Evolutionary conservation across 2,113 vertebrate genomes (phyloP).

Genomic region (Ciconia boyciana): DNA sequence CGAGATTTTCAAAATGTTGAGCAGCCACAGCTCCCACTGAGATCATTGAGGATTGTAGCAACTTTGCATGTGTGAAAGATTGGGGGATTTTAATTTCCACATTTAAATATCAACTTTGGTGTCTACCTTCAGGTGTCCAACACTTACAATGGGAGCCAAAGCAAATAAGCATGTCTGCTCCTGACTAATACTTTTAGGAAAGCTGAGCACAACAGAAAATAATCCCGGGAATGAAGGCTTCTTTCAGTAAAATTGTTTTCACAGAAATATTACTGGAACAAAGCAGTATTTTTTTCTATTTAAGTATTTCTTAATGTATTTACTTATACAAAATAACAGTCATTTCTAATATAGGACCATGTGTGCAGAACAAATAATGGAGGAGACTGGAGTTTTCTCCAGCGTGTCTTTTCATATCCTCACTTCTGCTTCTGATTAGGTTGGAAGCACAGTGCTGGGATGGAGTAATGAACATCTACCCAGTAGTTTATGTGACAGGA

Average conservation of each 20-base stretch:
- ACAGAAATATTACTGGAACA: neutral
- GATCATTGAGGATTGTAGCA: neutral
- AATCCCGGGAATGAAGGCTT: neutral
- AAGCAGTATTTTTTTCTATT: neutral
- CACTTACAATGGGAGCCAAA: neutral
- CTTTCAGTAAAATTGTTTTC: neutral
- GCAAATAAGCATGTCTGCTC: neutral
- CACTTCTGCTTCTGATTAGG: conserved; percentile 61
- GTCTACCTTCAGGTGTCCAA: neutral
- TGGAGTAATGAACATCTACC: conserved; percentile 24
- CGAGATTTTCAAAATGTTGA: neutral
- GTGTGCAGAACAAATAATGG: neutral
- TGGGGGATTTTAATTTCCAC: neutral
- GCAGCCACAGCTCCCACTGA: neutral
- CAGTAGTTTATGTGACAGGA: conserved; percentile 62
- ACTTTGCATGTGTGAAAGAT: neutral
- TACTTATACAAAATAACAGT: neutral
- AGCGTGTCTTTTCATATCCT: neutral
- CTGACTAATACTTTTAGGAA: neutral
- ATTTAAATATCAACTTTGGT: neutral
- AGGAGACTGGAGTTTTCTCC: neutral
- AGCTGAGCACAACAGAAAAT: neutral
- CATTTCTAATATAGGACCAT: neutral
- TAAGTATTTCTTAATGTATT: neutral
- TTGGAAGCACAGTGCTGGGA: conserved; percentile 7